phyloP scores from a whole-genome alignment of 2,113 vertebrate species.

The Marmota monax region DNA sequence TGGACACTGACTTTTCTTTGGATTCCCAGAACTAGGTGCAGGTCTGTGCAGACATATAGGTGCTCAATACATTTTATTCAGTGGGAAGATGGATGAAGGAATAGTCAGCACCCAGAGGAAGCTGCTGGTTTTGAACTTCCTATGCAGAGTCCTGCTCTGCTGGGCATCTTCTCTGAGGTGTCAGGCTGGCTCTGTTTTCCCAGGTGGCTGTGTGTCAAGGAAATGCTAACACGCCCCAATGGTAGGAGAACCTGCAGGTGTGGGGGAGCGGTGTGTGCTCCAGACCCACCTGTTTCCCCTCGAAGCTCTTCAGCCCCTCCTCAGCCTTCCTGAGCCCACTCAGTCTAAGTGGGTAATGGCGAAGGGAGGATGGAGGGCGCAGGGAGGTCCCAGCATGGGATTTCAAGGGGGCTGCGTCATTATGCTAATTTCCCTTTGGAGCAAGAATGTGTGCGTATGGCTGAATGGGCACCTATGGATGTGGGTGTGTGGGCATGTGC shows the following conservation, averaged over 20 bases:
- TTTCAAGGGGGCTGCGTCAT: neutral
- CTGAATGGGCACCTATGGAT: slow-evolving; percentile 15
- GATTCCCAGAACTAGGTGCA: neutral
- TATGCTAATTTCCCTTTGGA: slow-evolving; percentile 46
- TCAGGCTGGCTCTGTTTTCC: neutral
- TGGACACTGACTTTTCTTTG: neutral
- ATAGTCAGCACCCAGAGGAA: neutral
- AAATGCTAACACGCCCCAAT: neutral
- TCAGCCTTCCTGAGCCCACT: slow-evolving; percentile 66
- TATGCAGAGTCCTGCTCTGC: too few relatives aligned
- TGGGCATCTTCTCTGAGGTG: neutral
- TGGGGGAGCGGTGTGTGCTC: slow-evolving; percentile 19
- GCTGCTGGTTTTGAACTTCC: neutral
- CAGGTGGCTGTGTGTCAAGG: neutral
- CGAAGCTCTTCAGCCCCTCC: slow-evolving; percentile 67
- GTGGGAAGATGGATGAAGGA: neutral
- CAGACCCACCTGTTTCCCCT: slow-evolving; percentile 72
- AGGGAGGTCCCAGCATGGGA: slow-evolving; percentile 57
- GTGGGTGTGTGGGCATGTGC: neutral
- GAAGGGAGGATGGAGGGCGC: neutral
- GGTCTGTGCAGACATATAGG: neutral
- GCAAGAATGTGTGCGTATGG: neutral
- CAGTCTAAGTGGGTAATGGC: slow-evolving; percentile 72
- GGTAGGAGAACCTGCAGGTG: slow-evolving; percentile 36
- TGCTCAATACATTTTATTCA: neutral